These are phyloP conservation scores for rabbit (Oryctolagus cuniculus) DNA, from an alignment of 2,113 vertebrate species.

Conservation along the genomic window DNA sequence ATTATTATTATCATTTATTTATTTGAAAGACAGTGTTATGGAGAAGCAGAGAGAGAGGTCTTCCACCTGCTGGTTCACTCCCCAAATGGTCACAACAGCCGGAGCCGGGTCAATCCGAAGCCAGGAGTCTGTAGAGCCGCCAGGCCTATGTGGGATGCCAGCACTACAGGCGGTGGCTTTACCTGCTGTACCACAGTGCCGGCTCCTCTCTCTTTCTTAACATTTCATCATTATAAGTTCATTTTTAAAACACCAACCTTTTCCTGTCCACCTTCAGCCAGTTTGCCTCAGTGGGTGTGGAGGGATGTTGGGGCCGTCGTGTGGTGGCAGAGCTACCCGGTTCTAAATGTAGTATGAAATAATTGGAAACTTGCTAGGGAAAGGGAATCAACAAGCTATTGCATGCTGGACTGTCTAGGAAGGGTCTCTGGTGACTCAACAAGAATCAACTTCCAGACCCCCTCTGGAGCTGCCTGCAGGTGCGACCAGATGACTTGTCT, in stretches of 20 bases:
- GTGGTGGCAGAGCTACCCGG: background rate
- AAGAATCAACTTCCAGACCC: background rate
- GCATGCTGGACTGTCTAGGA: background rate
- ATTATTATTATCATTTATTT: too few relatives aligned
- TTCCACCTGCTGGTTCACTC: too few relatives aligned
- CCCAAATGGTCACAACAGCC: too few relatives aligned
- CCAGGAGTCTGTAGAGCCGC: too few relatives aligned
- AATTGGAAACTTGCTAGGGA: background rate
- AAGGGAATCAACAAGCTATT: background rate
- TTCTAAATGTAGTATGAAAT: constrained; percentile 23
- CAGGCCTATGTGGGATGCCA: too few relatives aligned
- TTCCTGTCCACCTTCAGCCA: background rate
- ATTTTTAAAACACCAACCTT: constrained; percentile 26
- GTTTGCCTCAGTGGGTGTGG: constrained; percentile 11
- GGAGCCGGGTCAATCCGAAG: too few relatives aligned
- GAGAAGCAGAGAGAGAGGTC: too few relatives aligned
- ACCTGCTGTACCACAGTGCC: too few relatives aligned
- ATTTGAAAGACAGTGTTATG: too few relatives aligned
- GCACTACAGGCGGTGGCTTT: too few relatives aligned
- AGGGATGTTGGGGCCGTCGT: background rate
- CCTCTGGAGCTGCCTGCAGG: background rate
- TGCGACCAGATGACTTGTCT: background rate
- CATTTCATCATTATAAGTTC: background rate
- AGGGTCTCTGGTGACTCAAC: background rate
- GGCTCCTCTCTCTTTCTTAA: background rate